A percentile compares a stretch with the other conserved stretches of the same genome.
Evolutionary conservation across 1,140 invertebrate genomes (phyloP).

Genomic region (Leptoteleia sp.): DNA sequence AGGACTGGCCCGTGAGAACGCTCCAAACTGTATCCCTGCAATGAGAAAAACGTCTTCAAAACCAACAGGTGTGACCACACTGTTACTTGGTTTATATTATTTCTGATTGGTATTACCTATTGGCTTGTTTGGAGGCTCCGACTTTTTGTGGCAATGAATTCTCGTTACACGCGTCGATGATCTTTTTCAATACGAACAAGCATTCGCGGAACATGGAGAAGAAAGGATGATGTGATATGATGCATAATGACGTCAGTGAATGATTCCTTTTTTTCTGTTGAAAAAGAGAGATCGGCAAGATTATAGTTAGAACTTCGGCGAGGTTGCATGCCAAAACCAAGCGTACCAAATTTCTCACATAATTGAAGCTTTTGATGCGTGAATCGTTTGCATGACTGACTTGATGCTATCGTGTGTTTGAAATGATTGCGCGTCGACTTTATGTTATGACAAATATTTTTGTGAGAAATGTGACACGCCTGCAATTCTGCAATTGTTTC

Average conservation of each 20-base stretch:
- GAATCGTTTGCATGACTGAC: too few relatives aligned
- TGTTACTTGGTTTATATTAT: slow-evolving; percentile 44
- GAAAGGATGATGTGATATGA: slow-evolving; percentile 99
- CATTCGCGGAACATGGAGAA: slow-evolving; percentile 99
- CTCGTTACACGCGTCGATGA: slow-evolving; percentile 98
- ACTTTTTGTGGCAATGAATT: slow-evolving; percentile 92
- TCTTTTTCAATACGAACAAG: slow-evolving; percentile 95
- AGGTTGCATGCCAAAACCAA: slow-evolving; percentile 3
- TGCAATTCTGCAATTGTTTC: slow-evolving; percentile 1
- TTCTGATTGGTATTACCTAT: slow-evolving; percentile 84
- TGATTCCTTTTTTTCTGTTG: slow-evolving; percentile 91
- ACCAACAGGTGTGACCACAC: slow-evolving; percentile 61
- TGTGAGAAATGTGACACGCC: slow-evolving; percentile 55
- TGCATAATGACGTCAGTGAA: slow-evolving; percentile 97
- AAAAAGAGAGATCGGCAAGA: slow-evolving; percentile 60
- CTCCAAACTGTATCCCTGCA: slow-evolving; percentile 96
- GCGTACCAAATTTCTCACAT: slow-evolving; percentile 56
- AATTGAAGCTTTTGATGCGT: slow-evolving; percentile 1
- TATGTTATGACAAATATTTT: slow-evolving; percentile 2
- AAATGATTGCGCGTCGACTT: slow-evolving; percentile 3
- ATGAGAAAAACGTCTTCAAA: slow-evolving; percentile 64
- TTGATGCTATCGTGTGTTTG: slow-evolving; percentile 12
- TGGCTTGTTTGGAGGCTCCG: slow-evolving; percentile 91
- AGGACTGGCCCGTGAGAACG: slow-evolving; percentile 88
- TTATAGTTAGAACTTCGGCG: slow-evolving; percentile 1